Conservation (phyloP, 2,113 vertebrate genomes). For the Nothoprocta perdicaria region DNA sequence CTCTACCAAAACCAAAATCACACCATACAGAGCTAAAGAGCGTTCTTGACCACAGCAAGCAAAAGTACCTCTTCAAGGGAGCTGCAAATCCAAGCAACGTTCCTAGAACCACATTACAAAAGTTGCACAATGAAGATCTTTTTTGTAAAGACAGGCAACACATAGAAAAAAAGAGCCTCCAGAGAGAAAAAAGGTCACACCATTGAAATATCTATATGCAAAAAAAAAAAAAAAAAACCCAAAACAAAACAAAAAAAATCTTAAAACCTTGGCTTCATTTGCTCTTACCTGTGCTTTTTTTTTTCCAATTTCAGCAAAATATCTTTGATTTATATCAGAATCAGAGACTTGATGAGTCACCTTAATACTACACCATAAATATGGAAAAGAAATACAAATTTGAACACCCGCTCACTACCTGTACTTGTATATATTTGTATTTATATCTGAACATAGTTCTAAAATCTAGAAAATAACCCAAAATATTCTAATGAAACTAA, state of each 20-base stretch:
- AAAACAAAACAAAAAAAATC: not conserved
- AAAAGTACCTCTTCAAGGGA: not conserved
- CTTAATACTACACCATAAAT: not conserved
- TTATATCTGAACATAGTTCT: not conserved
- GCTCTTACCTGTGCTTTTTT: not conserved
- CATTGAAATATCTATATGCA: not conserved
- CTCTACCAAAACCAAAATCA: not conserved
- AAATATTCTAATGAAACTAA: not conserved
- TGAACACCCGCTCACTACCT: not conserved
- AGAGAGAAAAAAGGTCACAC: not conserved
- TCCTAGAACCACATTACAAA: not conserved
- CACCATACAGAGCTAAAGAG: not conserved
- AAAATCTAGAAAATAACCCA: not conserved
- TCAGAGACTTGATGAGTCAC: not conserved
- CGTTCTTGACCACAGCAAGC: not conserved
- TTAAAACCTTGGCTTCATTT: not conserved
- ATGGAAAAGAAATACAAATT: fast-evolving
- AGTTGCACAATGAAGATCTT: not conserved
- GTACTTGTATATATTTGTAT: not conserved
- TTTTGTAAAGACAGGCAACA: not conserved
- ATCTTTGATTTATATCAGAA: not conserved
- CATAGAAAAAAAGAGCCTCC: not conserved
- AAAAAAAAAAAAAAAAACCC: not conserved
- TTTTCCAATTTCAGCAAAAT: not conserved
- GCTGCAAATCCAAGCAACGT: not conserved